A percentile compares a stretch with the other conserved stretches of the same genome.
Evolutionary conservation across 2,113 vertebrate genomes (phyloP).

Genomic region (Erpornis zantholeuca): DNA sequence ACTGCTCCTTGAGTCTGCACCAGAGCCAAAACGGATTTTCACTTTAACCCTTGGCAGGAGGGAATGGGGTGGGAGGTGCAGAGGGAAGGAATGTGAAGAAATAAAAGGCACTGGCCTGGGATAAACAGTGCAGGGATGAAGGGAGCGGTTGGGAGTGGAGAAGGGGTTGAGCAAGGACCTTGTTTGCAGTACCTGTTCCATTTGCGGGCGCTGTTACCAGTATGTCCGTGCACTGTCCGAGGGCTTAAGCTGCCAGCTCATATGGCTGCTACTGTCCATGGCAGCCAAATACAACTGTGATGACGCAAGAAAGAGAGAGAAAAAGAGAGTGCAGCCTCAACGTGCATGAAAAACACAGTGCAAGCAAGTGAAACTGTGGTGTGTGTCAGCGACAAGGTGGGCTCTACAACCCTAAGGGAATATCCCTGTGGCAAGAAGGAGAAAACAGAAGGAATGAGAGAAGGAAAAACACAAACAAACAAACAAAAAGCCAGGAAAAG

Average conservation of each 20-base stretch:
- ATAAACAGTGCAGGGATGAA: conserved; percentile 66
- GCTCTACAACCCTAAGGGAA: conserved; percentile 32
- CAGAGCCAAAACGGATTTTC: neutral
- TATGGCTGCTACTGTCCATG: conserved; percentile 90
- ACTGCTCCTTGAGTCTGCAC: neutral
- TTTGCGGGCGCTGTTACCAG: conserved; percentile 85
- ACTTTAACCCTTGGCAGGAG: conserved; percentile 28
- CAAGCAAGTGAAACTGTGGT: conserved; percentile 69
- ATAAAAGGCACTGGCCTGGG: conserved; percentile 61
- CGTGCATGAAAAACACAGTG: conserved; percentile 79
- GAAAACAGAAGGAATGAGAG: conserved; percentile 49
- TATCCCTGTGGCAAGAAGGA: conserved; percentile 13
- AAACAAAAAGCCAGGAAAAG: conserved; percentile 65
- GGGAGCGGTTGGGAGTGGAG: conserved; percentile 46
- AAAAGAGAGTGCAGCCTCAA: conserved; percentile 81
- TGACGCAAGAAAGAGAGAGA: conserved; percentile 80
- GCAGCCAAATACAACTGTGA: conserved; percentile 95
- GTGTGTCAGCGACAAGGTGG: conserved; percentile 45
- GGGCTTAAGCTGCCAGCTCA: conserved; percentile 96
- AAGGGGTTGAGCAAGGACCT: conserved; percentile 69
- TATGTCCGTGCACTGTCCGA: conserved; percentile 90
- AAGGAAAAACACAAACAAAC: conserved; percentile 25
- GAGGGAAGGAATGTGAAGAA: conserved; percentile 64
- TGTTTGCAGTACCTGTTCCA: conserved; percentile 87
- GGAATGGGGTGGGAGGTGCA: conserved; percentile 50